Percentiles rank a stretch among this genome's conserved stretches.
Evolutionary conservation across 2,113 vertebrate species (phyloP).

Genomic region (Anseranas semipalmata): DNA sequence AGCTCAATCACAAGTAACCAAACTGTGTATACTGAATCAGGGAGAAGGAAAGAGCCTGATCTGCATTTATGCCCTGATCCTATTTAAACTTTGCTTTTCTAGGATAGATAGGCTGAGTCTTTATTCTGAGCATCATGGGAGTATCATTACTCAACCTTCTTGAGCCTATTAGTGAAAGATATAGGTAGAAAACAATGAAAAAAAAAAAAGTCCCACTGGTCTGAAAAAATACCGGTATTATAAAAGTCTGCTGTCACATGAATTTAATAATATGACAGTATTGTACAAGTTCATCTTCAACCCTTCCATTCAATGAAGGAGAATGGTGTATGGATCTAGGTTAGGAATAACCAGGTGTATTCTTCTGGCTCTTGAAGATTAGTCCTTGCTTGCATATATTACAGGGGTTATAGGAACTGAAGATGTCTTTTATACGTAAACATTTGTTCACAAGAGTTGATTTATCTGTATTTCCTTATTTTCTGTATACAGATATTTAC

Average conservation of each 20-base stretch:
- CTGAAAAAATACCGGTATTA: neutral
- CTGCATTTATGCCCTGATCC: neutral
- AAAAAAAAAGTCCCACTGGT: neutral
- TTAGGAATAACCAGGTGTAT: neutral
- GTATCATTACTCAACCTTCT: neutral
- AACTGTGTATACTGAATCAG: neutral
- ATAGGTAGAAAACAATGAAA: neutral
- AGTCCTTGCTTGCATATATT: neutral
- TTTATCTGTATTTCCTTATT: neutral
- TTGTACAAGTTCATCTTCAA: neutral
- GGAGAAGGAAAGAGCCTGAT: neutral
- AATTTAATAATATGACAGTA: neutral
- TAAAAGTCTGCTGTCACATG: neutral
- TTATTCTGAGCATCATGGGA: neutral
- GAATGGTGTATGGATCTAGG: neutral
- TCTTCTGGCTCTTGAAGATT: neutral
- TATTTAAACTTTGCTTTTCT: neutral
- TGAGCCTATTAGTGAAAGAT: neutral
- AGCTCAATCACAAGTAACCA: neutral
- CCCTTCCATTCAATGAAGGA: neutral
- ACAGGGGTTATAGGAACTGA: neutral
- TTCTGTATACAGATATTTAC: neutral
- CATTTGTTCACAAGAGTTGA: neutral
- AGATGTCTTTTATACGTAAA: neutral
- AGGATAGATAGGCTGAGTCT: neutral